Evolutionary conservation across 92 coral and sea anemone genomes (phyloP).

Genomic region (Phymanthus crucifer): DNA sequence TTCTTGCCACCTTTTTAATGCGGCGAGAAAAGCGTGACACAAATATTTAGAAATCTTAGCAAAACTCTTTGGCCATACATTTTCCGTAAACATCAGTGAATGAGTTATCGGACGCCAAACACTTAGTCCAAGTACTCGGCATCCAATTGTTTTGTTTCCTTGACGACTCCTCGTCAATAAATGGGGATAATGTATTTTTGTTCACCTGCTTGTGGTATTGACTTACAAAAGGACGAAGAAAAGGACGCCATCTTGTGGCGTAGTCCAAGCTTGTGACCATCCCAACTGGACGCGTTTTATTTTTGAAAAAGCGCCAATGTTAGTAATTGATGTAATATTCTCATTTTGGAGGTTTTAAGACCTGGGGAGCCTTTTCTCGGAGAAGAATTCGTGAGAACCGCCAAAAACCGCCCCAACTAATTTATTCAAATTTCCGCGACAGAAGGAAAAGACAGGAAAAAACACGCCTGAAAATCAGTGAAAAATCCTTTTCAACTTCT

Average conservation of each 20-base stretch:
- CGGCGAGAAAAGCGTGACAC: background rate
- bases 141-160: slow-evolving; percentile 46
- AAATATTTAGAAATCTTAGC: background rate
- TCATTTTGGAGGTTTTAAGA: background rate
- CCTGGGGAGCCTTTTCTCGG: background rate
- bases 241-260: slow-evolving; percentile 10
- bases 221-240: slow-evolving; percentile 33
- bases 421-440: background rate
- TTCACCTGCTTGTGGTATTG: slow-evolving; percentile 51
- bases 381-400: background rate
- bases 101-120: background rate
- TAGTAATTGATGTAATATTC: background rate
- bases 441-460: background rate
- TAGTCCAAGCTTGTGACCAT: background rate
- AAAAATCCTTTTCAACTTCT: background rate
- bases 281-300: background rate
- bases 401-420: background rate
- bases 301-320: background rate
- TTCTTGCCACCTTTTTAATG: background rate
- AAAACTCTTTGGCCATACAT: too few species aligned
- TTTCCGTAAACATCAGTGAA: background rate
- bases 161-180: slow-evolving; percentile 36
- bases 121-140: background rate
- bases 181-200: slow-evolving; percentile 2
- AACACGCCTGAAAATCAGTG: background rate